phyloP scores from a whole-genome alignment of 2,888 invertebrate species.

The Drosophila algonquin region DNA sequence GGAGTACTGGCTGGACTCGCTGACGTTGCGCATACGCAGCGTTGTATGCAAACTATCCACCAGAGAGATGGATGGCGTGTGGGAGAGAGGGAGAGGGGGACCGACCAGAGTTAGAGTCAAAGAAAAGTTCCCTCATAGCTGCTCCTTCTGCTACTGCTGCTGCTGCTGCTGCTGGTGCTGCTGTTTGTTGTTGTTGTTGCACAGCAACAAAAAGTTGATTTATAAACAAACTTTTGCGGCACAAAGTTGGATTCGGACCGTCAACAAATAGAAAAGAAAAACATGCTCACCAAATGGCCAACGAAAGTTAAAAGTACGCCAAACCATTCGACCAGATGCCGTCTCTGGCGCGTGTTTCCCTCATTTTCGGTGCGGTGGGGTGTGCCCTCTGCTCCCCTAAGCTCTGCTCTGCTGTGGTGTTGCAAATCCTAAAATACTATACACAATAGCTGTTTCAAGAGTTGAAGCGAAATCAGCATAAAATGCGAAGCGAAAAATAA shows the following conservation, averaged over 20 bases:
- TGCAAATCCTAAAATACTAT: slow-evolving; percentile 26
- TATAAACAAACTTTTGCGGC: slow-evolving; percentile 70
- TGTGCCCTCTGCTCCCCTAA: neutral
- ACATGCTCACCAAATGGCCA: slow-evolving; percentile 52
- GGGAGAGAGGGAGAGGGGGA: slow-evolving; percentile 12
- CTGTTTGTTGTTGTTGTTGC: neutral
- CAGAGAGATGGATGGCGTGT: slow-evolving; percentile 35
- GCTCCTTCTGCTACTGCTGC: neutral
- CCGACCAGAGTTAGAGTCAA: slow-evolving; percentile 16
- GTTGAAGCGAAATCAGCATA: slow-evolving; percentile 43
- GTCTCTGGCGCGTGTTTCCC: slow-evolving; percentile 32
- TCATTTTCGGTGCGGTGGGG: slow-evolving; percentile 3
- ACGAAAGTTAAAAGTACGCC: slow-evolving; percentile 55
- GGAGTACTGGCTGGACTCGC: slow-evolving; percentile 39
- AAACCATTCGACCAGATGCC: slow-evolving; percentile 41
- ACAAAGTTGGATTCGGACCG: slow-evolving; percentile 61
- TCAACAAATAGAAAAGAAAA: slow-evolving; percentile 59
- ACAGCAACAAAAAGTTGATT: slow-evolving; percentile 65
- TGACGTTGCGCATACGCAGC: slow-evolving; percentile 40
- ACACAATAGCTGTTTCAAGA: slow-evolving; percentile 44
- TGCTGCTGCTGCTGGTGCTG: neutral
- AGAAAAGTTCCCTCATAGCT: slow-evolving; percentile 27
- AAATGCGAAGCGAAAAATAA: slow-evolving; percentile 33
- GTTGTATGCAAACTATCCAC: slow-evolving; percentile 42
- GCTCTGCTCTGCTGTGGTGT: neutral